Evolutionary conservation across 2,888 invertebrate species (phyloP).

Genomic region (Drosophila formosana): DNA sequence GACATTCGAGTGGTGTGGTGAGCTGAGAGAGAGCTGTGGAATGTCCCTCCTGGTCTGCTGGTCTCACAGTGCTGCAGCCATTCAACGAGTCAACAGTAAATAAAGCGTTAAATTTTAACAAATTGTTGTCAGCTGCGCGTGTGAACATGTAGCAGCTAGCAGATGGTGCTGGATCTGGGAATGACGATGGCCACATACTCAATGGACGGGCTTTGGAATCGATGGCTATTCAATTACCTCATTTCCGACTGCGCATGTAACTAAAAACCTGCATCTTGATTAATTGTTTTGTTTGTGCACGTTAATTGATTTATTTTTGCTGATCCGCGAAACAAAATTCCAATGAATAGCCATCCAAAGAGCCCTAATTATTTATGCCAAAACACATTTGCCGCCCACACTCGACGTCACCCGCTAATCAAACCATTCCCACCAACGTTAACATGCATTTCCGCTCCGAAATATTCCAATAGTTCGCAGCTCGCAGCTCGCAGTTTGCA

Average conservation of each 20-base stretch:
- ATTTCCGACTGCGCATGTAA: constrained; percentile 46
- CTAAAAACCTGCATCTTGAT: constrained; percentile 73
- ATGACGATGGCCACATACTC: neutral
- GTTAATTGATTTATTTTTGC: constrained; percentile 77
- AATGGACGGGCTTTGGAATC: constrained; percentile 50
- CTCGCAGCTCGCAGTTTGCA: constrained; percentile 20
- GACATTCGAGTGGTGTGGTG: neutral
- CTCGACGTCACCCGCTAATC: too few species aligned
- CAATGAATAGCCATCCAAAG: constrained; percentile 21
- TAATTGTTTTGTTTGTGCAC: constrained; percentile 74
- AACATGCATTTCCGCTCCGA: constrained; percentile 47
- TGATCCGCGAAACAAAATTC: constrained; percentile 50
- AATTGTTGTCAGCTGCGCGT: constrained; percentile 72
- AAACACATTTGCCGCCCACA: neutral
- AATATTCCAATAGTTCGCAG: constrained; percentile 37
- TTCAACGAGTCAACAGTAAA: constrained; percentile 66
- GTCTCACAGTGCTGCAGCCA: constrained; percentile 10
- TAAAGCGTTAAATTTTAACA: constrained; percentile 80
- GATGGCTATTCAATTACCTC: constrained; percentile 75
- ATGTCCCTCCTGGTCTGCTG: neutral
- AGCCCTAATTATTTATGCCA: constrained; percentile 61
- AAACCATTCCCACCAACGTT: neutral
- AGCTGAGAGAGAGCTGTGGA: neutral
- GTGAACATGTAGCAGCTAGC: constrained; percentile 57
- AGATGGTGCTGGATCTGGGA: neutral